phyloP scores from a whole-genome alignment of 2,888 invertebrate genomes.

The Emmelina monodactyla region DNA sequence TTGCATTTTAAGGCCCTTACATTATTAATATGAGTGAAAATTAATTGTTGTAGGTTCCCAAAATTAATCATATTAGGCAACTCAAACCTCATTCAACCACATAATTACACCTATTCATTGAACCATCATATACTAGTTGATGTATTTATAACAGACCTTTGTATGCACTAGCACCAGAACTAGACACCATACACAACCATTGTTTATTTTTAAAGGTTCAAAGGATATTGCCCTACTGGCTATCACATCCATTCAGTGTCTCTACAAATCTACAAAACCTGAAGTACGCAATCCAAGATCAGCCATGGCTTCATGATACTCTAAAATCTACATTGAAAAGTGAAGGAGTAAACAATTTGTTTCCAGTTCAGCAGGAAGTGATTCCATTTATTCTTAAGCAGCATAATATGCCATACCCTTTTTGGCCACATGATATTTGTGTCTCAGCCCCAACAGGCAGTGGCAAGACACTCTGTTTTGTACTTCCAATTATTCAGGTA shows the following conservation, averaged over 20 bases:
- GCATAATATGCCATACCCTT: constrained; percentile 62
- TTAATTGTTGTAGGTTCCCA: constrained; percentile 3
- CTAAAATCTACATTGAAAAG: constrained; percentile 69
- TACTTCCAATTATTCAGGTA: constrained; percentile 87
- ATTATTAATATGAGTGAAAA: constrained; percentile 2
- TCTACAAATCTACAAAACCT: constrained; percentile 73
- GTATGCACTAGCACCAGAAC: too few species aligned
- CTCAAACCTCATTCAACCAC: not conserved
- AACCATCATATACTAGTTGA: too few species aligned
- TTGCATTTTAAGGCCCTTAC: too few species aligned
- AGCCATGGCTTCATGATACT: constrained; percentile 69
- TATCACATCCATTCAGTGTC: constrained; percentile 80
- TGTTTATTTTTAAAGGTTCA: constrained; percentile 69
- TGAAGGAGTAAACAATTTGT: constrained; percentile 79
- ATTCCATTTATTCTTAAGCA: constrained; percentile 79
- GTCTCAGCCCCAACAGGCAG: constrained; percentile 98
- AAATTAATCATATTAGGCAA: not conserved
- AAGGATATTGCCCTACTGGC: constrained; percentile 86
- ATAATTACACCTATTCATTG: not conserved
- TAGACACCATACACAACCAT: too few species aligned
- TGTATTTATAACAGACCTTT: too few species aligned
- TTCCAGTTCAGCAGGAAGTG: constrained; percentile 84
- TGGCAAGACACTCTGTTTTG: constrained; percentile 96
- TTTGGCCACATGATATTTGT: constrained; percentile 89
- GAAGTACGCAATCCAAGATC: constrained; percentile 58